Evolutionary conservation across 2,888 invertebrate species (phyloP).

Genomic region (Salpingus planirostris): DNA sequence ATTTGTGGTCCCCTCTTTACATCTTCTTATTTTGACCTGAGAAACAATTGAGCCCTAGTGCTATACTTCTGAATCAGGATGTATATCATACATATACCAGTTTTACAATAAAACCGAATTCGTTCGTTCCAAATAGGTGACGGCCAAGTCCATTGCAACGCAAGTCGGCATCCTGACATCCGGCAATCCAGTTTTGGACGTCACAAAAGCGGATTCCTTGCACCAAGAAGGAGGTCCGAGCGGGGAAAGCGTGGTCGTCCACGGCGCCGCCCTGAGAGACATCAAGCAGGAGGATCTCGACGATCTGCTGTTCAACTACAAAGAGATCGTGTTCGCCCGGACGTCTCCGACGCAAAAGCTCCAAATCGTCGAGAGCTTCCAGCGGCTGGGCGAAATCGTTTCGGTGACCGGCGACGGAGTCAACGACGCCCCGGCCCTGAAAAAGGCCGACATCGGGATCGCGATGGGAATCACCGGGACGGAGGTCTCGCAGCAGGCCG

Average conservation of each 20-base stretch:
- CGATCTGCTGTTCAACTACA: slow-evolving; percentile 47
- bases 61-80: background rate
- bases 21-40: slow-evolving; percentile 6
- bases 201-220: no score
- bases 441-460: slow-evolving; percentile 73
- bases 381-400: slow-evolving; percentile 66
- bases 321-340: slow-evolving; percentile 56
- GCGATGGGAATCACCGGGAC: slow-evolving; percentile 74
- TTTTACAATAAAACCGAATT: background rate
- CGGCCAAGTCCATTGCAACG: slow-evolving; percentile 67
- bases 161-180: slow-evolving; percentile 69
- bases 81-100: background rate
- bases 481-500: slow-evolving; percentile 77
- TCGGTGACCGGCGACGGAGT: slow-evolving; percentile 87
- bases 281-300: slow-evolving; percentile 44
- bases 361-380: slow-evolving; percentile 72
- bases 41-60: background rate
- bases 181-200: no score
- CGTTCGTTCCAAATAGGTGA: slow-evolving; percentile 44
- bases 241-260: no score
- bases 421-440: slow-evolving; percentile 78
- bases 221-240: no score
- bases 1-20: no score
- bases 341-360: slow-evolving; percentile 49
- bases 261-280: slow-evolving; percentile 43